A percentile compares a stretch with the other conserved stretches of the same genome.
These are phyloP conservation scores for Brienomyrus brachyistius DNA, from an alignment of 2,113 vertebrate genomes.

Conservation along the genomic window DNA sequence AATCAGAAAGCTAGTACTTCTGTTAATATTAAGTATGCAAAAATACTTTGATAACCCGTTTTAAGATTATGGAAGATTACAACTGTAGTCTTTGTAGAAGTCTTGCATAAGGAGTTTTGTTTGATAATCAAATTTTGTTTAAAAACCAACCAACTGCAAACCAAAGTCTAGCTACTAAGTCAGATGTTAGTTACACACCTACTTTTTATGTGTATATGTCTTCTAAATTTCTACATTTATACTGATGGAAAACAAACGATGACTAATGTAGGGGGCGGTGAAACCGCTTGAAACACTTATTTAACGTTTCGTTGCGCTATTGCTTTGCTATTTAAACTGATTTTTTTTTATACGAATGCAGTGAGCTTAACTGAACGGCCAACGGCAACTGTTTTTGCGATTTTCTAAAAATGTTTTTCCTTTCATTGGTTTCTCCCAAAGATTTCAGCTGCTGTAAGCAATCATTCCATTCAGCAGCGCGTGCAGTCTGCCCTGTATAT, in stretches of 20 bases:
- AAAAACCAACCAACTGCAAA: constrained; percentile 68
- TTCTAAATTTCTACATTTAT: constrained; percentile 85
- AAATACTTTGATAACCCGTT: constrained; percentile 41
- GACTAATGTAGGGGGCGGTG: constrained; percentile 54
- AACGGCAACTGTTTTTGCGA: background rate
- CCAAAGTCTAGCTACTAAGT: constrained; percentile 86
- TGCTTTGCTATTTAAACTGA: constrained; percentile 50
- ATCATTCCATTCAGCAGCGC: background rate
- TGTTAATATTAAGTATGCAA: constrained; percentile 44
- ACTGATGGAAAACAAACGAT: constrained; percentile 58
- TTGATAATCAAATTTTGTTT: constrained; percentile 59
- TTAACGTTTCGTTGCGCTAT: constrained; percentile 39
- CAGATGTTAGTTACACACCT: constrained; percentile 60
- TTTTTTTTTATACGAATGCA: constrained; percentile 59
- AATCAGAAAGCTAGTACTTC: constrained; percentile 33
- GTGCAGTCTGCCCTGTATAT: background rate
- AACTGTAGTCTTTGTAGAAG: constrained; percentile 59
- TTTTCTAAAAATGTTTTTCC: background rate
- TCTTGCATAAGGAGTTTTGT: constrained; percentile 71
- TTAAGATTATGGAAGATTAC: constrained; percentile 65
- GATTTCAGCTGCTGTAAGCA: background rate
- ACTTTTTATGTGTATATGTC: constrained; percentile 72
- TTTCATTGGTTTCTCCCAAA: constrained; percentile 11
- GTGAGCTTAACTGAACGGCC: constrained; percentile 26
- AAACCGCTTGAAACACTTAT: constrained; percentile 52